Conservation (phyloP, 2,113 vertebrate species). For the Hylia prasina region DNA sequence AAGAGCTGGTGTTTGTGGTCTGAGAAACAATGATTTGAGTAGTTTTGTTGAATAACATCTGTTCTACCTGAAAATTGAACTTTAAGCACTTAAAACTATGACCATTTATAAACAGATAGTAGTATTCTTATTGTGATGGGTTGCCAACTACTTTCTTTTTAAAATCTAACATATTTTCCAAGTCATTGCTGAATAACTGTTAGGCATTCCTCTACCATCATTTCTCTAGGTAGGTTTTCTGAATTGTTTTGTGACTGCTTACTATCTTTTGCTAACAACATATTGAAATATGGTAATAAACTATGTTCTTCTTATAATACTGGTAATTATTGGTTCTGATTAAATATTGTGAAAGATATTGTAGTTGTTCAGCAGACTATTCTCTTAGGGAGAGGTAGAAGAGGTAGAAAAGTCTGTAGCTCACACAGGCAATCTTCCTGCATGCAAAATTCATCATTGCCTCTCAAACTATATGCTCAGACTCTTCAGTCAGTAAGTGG, state of each 20-base stretch:
- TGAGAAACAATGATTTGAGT: background rate
- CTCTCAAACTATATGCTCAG: background rate
- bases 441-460: background rate
- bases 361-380: background rate
- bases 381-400: background rate
- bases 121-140: background rate
- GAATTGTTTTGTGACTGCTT: background rate
- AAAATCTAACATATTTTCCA: background rate
- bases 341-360: background rate
- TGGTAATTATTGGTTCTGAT: background rate
- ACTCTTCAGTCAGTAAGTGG: background rate
- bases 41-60: background rate
- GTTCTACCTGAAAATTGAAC: background rate
- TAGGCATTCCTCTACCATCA: background rate
- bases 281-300: background rate
- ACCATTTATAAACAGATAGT: background rate
- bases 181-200: background rate
- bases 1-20: background rate
- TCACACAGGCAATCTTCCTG: background rate
- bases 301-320: background rate
- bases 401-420: background rate
- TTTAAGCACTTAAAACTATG: background rate
- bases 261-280: background rate
- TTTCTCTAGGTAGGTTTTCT: background rate
- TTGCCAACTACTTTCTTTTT: background rate